Base-by-base conservation (phyloP, 2,797 vertebrate genomes). In the Furcifer pardalis region DNA sequence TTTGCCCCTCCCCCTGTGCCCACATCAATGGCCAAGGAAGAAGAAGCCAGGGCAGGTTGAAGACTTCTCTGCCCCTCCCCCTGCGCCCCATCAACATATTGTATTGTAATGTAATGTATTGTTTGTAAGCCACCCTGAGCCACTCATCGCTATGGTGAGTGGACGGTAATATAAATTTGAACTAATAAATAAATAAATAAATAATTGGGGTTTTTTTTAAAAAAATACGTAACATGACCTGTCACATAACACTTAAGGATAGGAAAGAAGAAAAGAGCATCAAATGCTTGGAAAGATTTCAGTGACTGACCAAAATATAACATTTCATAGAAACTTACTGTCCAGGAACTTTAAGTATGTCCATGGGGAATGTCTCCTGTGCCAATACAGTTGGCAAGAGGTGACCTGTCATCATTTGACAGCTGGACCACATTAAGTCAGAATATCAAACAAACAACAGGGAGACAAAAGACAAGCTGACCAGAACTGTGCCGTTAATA, bases 271-370 rank as follows among this genome's bases (percentile, higher is more conserved):
- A 27, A 40, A 40, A 42, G 23, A 62, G 49, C 76, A 78, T 32
- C 5, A 74, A 27, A 63, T 69, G 79, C 62, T 74, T 91, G 59
- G 49, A 82, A 69, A 62, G 88, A 37, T 80, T 7, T 46, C 78
- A 79, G 79, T 82, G 65, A 82, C 13, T 66, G 79, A 52, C 9
- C 74, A 77, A 25, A 0, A 65, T 0, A 5, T 35, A 10, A n/a
- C 17, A 42, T 59, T 79, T 76, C 86, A 21, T 79, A 84, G 71
- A 77, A 78, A 69, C 65, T 78, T 60, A 7, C 40, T 90, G 0
- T 80, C 65, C 84, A 68, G 75, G 84, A 72, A 65, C 35, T 86
- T 66, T 32, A 63, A 87, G 2, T 19, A 12, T 25, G 13, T 86
- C 72, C 21, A 7, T 87, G 68, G 21, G 78, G 37, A 76, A 76